Base-by-base conservation (phyloP, 1,140 invertebrate species). In the Cydia splendana region DNA sequence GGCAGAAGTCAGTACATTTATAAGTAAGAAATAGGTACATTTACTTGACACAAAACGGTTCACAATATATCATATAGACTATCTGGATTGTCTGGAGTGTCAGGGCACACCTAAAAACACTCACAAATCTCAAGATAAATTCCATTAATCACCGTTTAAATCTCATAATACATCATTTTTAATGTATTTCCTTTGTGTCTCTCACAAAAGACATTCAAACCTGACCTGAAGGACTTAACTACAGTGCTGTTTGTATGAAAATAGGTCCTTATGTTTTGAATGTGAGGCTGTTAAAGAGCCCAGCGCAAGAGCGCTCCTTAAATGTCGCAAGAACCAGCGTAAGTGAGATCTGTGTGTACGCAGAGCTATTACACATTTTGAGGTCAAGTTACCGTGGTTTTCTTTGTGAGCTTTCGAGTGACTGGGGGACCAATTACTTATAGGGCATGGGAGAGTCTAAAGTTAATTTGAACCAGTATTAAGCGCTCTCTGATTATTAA, bases 151-250 rank as follows among this genome's bases (percentile, higher is more conserved):
- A 24, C 20, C 18, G 10, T 24, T 18, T 12, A 24, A 62, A 62
- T 20, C 57, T 62, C 57, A 24, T 62, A 24, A 62, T 62, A 62
- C 57, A 24, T 24, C 57, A 62, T 62, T 62, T 62, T 62, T 62
- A 62, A 62, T n/a, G 57, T 6, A 10, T 62, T 62, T 62, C 57
- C 57, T 62, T 62, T 62, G 57, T 62, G 57, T 24, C 10, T 24
- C 57, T 62, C 18, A 62, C 57, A 62, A 62, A 62, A 62, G 57
- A 62, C 57, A 9, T 42, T 18, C n/a, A 7, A 4, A 7, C 57
- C 20, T 24, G 57, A 62, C 57, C 20, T 24, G 57, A 62, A 62
- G 57, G 57, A 62, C 57, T 62, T 62, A 62, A 62, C 57, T 62
- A 12, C 57, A 24, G 57, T 62, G 57, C 57, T 24, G 6, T 62